These are phyloP conservation scores for Andrena praecox DNA, from an alignment of 2,888 invertebrate genomes.

Conservation along the genomic window DNA sequence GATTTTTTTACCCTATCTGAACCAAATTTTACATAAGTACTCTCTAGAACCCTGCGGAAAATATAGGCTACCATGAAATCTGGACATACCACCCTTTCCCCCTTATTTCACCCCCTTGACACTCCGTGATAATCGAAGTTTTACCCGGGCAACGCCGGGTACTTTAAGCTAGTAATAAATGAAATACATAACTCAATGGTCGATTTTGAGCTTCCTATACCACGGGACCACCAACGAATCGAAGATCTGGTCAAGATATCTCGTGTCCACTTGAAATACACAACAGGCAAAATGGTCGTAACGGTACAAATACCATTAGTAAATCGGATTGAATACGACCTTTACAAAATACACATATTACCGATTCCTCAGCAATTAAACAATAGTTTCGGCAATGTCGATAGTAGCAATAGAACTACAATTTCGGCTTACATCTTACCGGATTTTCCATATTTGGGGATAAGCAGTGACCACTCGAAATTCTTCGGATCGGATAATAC, in stretches of 20 bases:
- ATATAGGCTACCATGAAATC: too few species aligned
- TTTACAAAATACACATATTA: background rate
- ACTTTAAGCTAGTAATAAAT: too few species aligned
- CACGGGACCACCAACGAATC: background rate
- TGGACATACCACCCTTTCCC: too few species aligned
- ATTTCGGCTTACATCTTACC: background rate
- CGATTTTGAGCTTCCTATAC: background rate
- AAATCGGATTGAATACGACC: background rate
- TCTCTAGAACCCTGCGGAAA: too few species aligned
- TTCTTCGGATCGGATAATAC: background rate
- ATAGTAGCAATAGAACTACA: background rate
- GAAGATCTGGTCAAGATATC: background rate
- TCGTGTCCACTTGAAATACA: background rate
- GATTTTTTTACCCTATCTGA: too few species aligned
- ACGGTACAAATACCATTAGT: too few species aligned
- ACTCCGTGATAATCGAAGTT: too few species aligned
- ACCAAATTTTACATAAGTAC: too few species aligned
- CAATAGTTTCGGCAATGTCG: background rate
- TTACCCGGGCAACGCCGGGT: too few species aligned
- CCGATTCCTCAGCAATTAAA: background rate
- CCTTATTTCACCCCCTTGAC: too few species aligned
- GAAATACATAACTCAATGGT: background rate
- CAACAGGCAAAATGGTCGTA: background rate
- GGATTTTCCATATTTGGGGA: background rate
- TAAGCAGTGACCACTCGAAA: background rate